These are phyloP conservation scores for Rhegmatorhina hoffmannsi DNA, from an alignment of 2,113 vertebrate species.

Conservation along the genomic window DNA sequence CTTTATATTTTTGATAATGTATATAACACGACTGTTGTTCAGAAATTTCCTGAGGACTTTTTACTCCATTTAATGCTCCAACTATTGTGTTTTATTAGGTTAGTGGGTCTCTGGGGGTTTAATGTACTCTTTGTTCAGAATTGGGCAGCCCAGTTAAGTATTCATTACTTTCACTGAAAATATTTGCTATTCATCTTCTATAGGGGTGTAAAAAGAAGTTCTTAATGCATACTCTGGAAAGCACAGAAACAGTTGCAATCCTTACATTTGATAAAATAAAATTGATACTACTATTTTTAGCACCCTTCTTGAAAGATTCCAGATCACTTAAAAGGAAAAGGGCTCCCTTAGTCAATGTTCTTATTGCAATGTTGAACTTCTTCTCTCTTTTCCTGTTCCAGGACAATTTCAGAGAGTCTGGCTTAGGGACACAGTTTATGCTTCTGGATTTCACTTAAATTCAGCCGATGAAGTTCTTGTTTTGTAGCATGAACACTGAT, in stretches of 20 bases:
- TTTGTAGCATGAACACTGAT: background rate
- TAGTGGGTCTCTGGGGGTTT: background rate
- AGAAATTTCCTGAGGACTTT: background rate
- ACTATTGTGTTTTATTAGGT: background rate
- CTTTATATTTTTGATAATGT: background rate
- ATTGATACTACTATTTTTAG: background rate
- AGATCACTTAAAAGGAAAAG: background rate
- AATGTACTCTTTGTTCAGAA: background rate
- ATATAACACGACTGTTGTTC: background rate
- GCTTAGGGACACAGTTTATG: background rate
- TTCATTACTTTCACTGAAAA: background rate
- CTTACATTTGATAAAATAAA: background rate
- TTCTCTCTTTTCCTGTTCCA: background rate
- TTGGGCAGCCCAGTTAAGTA: background rate
- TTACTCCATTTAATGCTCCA: background rate
- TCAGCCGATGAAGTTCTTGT: background rate
- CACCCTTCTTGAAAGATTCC: background rate
- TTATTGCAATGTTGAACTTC: background rate
- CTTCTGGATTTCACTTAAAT: background rate
- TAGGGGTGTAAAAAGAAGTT: background rate
- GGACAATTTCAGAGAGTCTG: background rate
- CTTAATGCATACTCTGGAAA: background rate
- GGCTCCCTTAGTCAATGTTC: background rate
- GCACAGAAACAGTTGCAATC: background rate
- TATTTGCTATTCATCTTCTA: background rate